Evolutionary conservation across 2,888 invertebrate species (phyloP), one percentile per base, ranked within the genome.

Genomic region (Saturnia pavonia): DNA sequence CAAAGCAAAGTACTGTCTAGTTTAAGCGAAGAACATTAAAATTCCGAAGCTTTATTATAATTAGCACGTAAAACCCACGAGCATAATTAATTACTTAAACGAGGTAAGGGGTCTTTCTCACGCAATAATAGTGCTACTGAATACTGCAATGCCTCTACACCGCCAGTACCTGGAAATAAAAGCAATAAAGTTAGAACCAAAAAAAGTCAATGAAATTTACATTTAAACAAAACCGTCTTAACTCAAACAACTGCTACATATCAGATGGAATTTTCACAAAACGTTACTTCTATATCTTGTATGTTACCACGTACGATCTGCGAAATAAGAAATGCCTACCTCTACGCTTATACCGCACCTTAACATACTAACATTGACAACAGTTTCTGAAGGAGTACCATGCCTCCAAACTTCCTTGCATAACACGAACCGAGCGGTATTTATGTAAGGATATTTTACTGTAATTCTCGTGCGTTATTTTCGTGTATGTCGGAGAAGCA

Each of bases 91-190:
- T 72, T 72, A 70, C 69, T 67, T 66, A 71, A 70, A 65, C 48
- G 51, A 68, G 70, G 72, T 72, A 76, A 78, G 73, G 76, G 69
- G 42, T 40, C 67, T 70, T 74, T 76, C 78, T 78, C 80, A 80
- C 80, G 78, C 78, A 63, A 77, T 45, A 57, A 72, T 43, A 51
- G 69, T 67, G 48, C 27, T 69, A 48, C 70, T 70, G 72, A 72
- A 70, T 72, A 73, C 72, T 70, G 68, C 57, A 45, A 43, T 60
- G 69, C 51, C 22, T 54, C 48, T 34, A 34, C 45, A 69, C 51
- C 40, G 45, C 57, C 71, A 71, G 71, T 77, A 80, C 80, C 81
- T 80, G 80, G 66, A 81, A 81, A 70, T n/a, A 65, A 48, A 69
- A 66, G 70, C 72, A 54, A 42, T 25, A 68, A 12, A 25, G 12